These are phyloP conservation scores for Microtus ochrogaster DNA, from an alignment of 2,113 vertebrate genomes.

Conservation along the genomic window DNA sequence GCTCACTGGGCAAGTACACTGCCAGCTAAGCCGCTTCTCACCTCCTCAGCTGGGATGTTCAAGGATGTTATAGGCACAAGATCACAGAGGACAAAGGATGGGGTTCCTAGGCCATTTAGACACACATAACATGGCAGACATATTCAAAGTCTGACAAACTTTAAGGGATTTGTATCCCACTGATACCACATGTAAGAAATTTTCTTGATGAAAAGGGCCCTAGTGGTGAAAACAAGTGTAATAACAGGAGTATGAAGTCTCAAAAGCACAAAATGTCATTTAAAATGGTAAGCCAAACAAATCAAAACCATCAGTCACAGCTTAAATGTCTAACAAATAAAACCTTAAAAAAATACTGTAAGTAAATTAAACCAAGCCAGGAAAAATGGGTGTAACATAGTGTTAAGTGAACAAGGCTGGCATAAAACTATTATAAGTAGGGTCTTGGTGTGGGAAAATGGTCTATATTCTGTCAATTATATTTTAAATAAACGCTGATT, in stretches of 20 bases:
- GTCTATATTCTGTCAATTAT: too few species aligned
- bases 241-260: background rate
- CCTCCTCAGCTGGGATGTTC: background rate
- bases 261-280: slow-evolving; percentile 16
- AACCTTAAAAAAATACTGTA: background rate
- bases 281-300: background rate
- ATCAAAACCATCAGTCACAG: background rate
- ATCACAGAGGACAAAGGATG: background rate
- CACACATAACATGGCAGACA: background rate
- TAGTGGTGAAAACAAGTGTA: background rate
- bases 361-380: slow-evolving; percentile 32
- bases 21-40: background rate
- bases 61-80: background rate
- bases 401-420: background rate
- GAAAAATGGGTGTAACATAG: background rate
- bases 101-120: background rate
- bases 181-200: background rate
- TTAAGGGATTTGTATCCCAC: background rate
- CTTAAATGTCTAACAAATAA: background rate
- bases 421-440: background rate
- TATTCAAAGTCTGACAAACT: background rate
- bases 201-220: slow-evolving; percentile 32
- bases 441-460: background rate
- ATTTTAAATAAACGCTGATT: too few species aligned
- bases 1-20: background rate